These are phyloP conservation scores for Nansenia antarctica DNA, from an alignment of 2,113 vertebrate genomes.

Conservation along the genomic window DNA sequence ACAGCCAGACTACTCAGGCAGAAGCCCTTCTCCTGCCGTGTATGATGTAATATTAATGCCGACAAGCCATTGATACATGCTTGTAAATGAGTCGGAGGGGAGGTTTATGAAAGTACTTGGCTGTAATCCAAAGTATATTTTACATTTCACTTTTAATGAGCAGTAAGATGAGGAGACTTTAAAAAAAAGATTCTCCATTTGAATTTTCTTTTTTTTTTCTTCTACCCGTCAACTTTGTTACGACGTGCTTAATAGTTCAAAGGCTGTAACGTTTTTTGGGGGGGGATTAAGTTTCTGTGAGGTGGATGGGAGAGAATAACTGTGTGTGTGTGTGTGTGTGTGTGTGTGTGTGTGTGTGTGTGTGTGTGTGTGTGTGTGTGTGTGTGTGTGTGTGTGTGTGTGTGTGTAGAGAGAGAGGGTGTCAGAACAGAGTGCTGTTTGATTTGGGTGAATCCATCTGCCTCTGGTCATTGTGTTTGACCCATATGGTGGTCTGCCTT, in stretches of 20 bases:
- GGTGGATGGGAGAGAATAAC: neutral
- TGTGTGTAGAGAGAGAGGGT: neutral
- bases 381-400: neutral
- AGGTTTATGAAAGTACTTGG: neutral
- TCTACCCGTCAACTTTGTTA: neutral
- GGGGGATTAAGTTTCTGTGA: neutral
- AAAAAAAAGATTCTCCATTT: neutral
- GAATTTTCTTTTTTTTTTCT: neutral
- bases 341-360: neutral
- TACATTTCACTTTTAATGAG: slow-evolving; percentile 10
- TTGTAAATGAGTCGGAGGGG: neutral
- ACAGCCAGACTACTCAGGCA: neutral
- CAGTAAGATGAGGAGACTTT: neutral
- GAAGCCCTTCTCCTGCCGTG: neutral
- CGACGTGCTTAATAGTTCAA: neutral
- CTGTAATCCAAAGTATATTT: slow-evolving; percentile 1
- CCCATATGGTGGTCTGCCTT: too few relatives aligned
- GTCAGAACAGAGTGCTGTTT: too few relatives aligned
- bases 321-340: neutral
- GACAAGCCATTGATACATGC: too few relatives aligned
- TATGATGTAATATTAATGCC: neutral
- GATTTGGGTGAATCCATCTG: too few relatives aligned
- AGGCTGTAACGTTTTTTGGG: neutral
- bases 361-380: neutral
- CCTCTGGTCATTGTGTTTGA: too few relatives aligned